Percentiles rank a stretch among this genome's conserved stretches.
Evolutionary conservation across 2,113 vertebrate species (phyloP).

Genomic region (Tyto alba): DNA sequence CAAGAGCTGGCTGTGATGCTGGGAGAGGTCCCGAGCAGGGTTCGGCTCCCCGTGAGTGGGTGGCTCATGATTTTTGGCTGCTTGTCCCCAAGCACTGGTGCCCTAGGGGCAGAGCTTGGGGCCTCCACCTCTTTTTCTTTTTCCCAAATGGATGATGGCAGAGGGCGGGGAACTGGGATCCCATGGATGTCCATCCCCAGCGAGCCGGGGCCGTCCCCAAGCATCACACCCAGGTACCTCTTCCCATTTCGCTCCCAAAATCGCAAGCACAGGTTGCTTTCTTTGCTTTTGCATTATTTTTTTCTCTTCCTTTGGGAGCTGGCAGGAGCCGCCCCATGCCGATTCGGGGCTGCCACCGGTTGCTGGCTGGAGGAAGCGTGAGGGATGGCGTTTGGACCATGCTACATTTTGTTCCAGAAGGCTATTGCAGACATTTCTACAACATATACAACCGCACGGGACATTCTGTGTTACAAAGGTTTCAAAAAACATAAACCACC

Average conservation of each 20-base stretch:
- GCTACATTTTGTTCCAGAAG: constrained; percentile 79
- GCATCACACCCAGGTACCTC: constrained; percentile 8
- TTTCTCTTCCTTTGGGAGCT: neutral
- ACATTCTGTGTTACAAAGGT: constrained; percentile 80
- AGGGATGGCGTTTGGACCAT: constrained; percentile 72
- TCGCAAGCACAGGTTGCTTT: neutral
- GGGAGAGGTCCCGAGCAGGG: neutral
- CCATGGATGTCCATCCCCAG: neutral
- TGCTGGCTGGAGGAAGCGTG: constrained; percentile 65
- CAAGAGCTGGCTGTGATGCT: neutral
- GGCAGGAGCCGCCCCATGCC: fast-evolving
- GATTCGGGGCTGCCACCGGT: constrained; percentile 62
- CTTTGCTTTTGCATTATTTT: neutral
- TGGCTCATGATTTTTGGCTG: neutral
- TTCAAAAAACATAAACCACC: constrained; percentile 83
- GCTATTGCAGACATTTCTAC: constrained; percentile 89
- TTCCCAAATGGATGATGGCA: fast-evolving
- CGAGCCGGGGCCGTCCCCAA: fast-evolving
- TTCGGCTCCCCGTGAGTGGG: fast-evolving
- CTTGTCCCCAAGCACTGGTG: neutral
- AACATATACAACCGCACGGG: constrained; percentile 84
- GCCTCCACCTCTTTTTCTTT: neutral
- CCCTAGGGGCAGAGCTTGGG: neutral
- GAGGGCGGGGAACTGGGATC: fast-evolving
- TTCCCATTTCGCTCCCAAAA: constrained; percentile 51